These are phyloP conservation scores for Operophtera brumata DNA, from an alignment of 2,888 invertebrate genomes.

Conservation along the genomic window DNA sequence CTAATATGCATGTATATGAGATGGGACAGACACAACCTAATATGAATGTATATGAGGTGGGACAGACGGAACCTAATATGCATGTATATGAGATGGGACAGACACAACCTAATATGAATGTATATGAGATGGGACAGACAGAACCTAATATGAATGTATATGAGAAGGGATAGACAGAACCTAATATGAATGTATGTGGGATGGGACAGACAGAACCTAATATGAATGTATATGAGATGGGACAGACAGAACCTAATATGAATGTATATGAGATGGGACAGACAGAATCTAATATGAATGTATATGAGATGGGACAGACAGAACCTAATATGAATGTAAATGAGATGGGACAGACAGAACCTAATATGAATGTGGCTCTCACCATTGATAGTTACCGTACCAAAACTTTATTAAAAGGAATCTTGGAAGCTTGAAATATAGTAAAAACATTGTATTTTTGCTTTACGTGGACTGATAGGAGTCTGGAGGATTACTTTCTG, in stretches of 20 bases:
- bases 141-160: neutral
- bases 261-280: constrained; percentile 1
- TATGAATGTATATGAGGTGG: constrained; percentile 2
- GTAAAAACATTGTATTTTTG: no score
- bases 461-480: no score
- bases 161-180: neutral
- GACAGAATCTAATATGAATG: neutral
- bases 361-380: neutral
- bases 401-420: no score
- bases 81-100: constrained; percentile 1
- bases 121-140: neutral
- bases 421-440: no score
- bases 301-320: neutral
- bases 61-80: neutral
- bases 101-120: neutral
- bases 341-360: neutral
- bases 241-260: neutral
- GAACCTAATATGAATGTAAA: neutral
- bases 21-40: neutral
- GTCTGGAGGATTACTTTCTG: no score
- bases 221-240: constrained; percentile 3
- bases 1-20: neutral
- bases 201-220: neutral
- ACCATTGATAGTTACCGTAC: neutral
- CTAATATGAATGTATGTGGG: neutral